A percentile compares a stretch with the other conserved stretches of the same genome.
These are phyloP conservation scores for Gallinago nigripennis DNA, from an alignment of 2,797 vertebrate species.

Conservation along the genomic window DNA sequence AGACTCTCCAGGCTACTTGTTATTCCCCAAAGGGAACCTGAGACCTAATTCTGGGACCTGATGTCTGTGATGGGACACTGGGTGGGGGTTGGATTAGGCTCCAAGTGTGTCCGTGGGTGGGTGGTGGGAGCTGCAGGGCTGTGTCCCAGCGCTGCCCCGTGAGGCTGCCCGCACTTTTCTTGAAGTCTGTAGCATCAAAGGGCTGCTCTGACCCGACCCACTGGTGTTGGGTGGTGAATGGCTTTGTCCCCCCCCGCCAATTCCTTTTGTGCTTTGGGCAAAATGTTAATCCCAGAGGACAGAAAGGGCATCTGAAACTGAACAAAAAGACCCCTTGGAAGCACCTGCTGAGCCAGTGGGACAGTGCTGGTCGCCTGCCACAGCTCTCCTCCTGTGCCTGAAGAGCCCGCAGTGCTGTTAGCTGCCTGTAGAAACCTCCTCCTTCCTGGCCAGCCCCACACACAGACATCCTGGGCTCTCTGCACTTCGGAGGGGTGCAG, in stretches of 20 bases:
- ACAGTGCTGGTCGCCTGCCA: not conserved
- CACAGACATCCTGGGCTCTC: not conserved
- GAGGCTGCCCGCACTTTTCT: not conserved
- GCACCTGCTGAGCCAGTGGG: not conserved
- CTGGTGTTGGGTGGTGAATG: not conserved
- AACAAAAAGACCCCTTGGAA: not conserved
- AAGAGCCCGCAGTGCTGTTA: not conserved
- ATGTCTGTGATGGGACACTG: not conserved
- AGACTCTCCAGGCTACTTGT: not conserved
- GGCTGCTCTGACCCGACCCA: not conserved
- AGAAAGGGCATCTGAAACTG: not conserved
- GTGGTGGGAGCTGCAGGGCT: not conserved
- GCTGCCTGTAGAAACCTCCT: not conserved
- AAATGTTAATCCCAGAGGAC: not conserved
- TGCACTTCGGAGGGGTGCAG: fast-evolving
- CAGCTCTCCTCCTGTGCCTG: not conserved
- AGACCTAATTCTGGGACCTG: not conserved
- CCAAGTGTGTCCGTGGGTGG: not conserved
- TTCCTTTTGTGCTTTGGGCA: not conserved
- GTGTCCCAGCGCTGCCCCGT: not conserved
- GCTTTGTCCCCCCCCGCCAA: not conserved
- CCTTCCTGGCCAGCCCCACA: not conserved
- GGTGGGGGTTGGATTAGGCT: not conserved
- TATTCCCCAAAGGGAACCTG: not conserved
- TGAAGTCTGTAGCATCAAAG: not conserved